These are phyloP conservation scores for Montifringilla adamsi DNA, from an alignment of 2,113 vertebrate genomes.

Conservation along the genomic window DNA sequence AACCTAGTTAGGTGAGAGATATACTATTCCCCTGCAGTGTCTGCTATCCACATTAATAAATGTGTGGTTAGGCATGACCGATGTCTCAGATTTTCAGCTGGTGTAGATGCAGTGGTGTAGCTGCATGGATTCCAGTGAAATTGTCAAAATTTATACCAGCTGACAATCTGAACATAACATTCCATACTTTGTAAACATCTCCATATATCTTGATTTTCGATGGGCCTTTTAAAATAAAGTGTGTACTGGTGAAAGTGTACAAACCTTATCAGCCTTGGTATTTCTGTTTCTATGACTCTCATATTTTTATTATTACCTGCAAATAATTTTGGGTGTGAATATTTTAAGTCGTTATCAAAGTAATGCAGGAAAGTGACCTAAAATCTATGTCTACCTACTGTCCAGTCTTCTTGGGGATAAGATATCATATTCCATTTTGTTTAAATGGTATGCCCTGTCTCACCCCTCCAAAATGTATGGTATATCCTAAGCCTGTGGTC, in stretches of 20 bases:
- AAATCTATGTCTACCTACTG: background rate
- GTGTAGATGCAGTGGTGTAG: background rate
- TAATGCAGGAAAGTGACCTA: background rate
- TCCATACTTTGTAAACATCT: background rate
- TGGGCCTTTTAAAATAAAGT: background rate
- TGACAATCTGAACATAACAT: background rate
- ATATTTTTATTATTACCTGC: background rate
- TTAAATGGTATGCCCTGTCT: too few relatives aligned
- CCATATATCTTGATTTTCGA: background rate
- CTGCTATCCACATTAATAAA: background rate
- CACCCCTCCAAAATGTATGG: too few relatives aligned
- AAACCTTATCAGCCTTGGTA: background rate
- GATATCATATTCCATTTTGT: background rate
- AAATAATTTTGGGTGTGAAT: background rate
- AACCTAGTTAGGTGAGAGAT: background rate
- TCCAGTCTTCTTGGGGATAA: background rate
- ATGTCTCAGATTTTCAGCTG: background rate
- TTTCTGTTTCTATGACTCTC: background rate
- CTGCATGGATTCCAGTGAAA: background rate
- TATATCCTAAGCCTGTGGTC: too few relatives aligned
- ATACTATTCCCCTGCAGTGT: background rate
- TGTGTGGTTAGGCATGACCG: background rate
- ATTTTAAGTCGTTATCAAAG: background rate
- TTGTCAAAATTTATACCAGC: background rate
- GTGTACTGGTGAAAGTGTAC: background rate